Conservation (phyloP, 2,888 invertebrate species). For the Adelphocoris suturalis region DNA sequence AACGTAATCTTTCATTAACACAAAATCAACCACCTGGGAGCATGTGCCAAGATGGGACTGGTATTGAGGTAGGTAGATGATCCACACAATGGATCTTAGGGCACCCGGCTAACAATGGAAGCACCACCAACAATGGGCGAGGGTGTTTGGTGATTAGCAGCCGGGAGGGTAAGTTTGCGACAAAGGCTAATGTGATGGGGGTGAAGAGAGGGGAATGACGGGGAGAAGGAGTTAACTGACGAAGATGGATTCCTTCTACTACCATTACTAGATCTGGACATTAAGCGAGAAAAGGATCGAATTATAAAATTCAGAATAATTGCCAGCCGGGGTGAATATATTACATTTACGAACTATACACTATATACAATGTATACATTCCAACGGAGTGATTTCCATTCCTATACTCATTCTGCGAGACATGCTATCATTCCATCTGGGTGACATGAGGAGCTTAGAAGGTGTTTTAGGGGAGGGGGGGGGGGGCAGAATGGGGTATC, state of each 20-base stretch:
- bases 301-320: neutral
- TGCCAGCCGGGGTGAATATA: neutral
- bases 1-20: neutral
- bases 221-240: constrained; percentile 49
- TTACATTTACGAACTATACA: too few species aligned
- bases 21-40: constrained; percentile 15
- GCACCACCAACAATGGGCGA: constrained; percentile 50
- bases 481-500: too few species aligned
- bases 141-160: constrained; percentile 64
- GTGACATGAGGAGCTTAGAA: too few species aligned
- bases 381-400: too few species aligned
- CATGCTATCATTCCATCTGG: too few species aligned
- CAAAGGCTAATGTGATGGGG: constrained; percentile 64
- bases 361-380: too few species aligned
- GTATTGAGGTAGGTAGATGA: constrained; percentile 46
- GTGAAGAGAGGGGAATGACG: neutral
- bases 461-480: too few species aligned
- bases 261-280: neutral
- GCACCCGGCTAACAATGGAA: constrained; percentile 52
- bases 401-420: too few species aligned
- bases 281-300: neutral
- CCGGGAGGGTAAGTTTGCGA: constrained; percentile 61
- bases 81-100: constrained; percentile 45
- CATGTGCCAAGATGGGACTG: constrained; percentile 47
- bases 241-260: constrained; percentile 63